These are phyloP conservation scores for Hydrozoanthus tunicans DNA, from an alignment of 64 coral and sea anemone genomes.

Conservation along the genomic window DNA sequence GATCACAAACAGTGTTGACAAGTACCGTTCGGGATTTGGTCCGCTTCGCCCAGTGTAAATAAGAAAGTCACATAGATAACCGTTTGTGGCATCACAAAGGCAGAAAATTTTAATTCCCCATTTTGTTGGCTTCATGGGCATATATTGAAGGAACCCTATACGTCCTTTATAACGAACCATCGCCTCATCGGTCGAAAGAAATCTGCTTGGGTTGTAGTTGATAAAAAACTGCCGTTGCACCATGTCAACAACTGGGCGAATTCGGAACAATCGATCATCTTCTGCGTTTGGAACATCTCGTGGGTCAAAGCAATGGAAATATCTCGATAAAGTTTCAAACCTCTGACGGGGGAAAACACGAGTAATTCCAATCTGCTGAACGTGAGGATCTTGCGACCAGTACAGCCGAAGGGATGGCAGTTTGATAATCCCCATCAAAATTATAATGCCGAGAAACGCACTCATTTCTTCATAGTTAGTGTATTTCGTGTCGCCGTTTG, in stretches of 20 bases:
- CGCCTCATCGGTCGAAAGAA: slow-evolving; percentile 34
- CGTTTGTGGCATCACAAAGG: not conserved
- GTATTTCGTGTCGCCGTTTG: not conserved
- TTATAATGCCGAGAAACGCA: slow-evolving; percentile 20
- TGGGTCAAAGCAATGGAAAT: slow-evolving; percentile 22
- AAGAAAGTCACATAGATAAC: not conserved
- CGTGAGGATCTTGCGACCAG: not conserved
- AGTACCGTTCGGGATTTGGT: not conserved
- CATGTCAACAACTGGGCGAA: not conserved
- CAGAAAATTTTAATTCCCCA: slow-evolving; percentile 37
- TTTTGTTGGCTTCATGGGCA: slow-evolving; percentile 51
- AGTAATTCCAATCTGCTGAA: slow-evolving; percentile 12
- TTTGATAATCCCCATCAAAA: slow-evolving; percentile 47
- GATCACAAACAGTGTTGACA: not conserved
- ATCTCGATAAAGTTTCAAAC: slow-evolving; percentile 31
- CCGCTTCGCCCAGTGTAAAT: not conserved
- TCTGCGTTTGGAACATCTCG: not conserved
- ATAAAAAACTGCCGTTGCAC: not conserved
- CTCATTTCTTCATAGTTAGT: slow-evolving; percentile 6
- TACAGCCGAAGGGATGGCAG: slow-evolving; percentile 10
- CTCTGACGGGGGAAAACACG: slow-evolving; percentile 7
- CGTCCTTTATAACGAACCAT: slow-evolving; percentile 58
- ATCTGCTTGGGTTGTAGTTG: not conserved
- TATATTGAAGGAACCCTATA: slow-evolving; percentile 47
- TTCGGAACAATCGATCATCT: not conserved